Evolutionary conservation across 2,113 vertebrate species (phyloP), one percentile per base, ranked within the genome.

Genomic region (Ageneiosus marmoratus): DNA sequence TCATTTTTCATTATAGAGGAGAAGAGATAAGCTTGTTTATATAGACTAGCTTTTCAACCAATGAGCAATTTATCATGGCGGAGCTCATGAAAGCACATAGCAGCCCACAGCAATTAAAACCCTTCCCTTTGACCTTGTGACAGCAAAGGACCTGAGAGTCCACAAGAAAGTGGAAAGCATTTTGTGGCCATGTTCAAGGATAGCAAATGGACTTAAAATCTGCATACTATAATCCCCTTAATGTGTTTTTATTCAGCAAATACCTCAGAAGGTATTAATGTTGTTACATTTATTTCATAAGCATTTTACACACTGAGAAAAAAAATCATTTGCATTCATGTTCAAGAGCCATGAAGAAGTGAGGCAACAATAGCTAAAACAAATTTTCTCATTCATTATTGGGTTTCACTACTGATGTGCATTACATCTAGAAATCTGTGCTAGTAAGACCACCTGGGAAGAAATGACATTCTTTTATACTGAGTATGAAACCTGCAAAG

Each of bases 21-120:
- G 92, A 89, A 90, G 91, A 94, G 95, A 96, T 96, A 97, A 96
- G 95, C 94, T 94, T 94, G 93, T 96, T 97, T 98, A 95, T 95
- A 92, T 92, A 93, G 91, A 92, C 92, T 91, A 85, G 90, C 87
- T 90, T 93, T 94, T 94, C 92, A 93, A 92, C 90, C 85, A 62
- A 90, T 89, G 92, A 92, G 91, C 91, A 86, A 90, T 93, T 94
- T 91, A 92, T 95, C 93, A 94, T 94, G 91, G 90, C 90, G 92
- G 93, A 91, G 94, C 92, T 93, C 93, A 88, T 44, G 91, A 93
- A 92, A 92, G 89, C 85, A 88, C 91, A 87, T 90, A 93, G 89
- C 90, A 91, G 92, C 90, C 91, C 90, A 91, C 94, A 90, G 94
- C 95, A 96, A 97, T 95, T 96, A 96, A 96, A 97, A 96, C 94